Evolutionary conservation across 2,797 vertebrate species (phyloP), one percentile per base, ranked within the genome.

Genomic region (Denticeps clupeoides): DNA sequence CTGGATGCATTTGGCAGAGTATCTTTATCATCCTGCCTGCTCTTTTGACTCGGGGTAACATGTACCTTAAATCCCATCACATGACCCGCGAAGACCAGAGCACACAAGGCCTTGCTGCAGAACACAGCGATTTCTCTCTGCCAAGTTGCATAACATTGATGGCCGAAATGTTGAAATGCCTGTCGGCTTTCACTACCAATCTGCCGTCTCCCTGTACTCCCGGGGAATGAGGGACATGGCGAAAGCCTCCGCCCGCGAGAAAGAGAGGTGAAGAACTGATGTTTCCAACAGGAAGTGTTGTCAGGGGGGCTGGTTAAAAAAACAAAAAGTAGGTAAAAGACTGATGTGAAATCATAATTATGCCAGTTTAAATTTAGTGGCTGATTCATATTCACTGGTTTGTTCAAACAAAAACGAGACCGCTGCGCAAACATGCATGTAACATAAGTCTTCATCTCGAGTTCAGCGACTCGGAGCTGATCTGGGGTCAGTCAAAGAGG

Each of bases 101-200:
- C n/a, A n/a, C n/a, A n/a, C n/a, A n/a, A n/a, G n/a, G n/a, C n/a
- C n/a, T n/a, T n/a, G n/a, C n/a, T 49, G 38, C 49, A 52, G 35
- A 35, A 60, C 58, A 72, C 56, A 62, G 49, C 45, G 51, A 53
- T 37, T 3, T 7, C 11, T 51, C 47, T 41, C 45, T 60, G 55
- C 64, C 42, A 63, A 67, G 53, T 58, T 44, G 52, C 21, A 38
- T 52, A 48, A 57, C 45, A 47, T 18, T 28, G 18, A 60, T 48
- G 2, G 2, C 5, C 48, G 54, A 63, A 49, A 56, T 67, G 62
- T 62, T 54, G 26, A 65, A 72, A 68, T 47, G 46, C 63, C 58
- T 67, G 64, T 56, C 53, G 51, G 54, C 58, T 68, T 73, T 69
- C 41, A 55, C 47, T 56, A 65, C 40, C 3, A 19, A 29, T 49